Conservation (phyloP, 2,888 invertebrate species). For the Drosophila mimica region DNA sequence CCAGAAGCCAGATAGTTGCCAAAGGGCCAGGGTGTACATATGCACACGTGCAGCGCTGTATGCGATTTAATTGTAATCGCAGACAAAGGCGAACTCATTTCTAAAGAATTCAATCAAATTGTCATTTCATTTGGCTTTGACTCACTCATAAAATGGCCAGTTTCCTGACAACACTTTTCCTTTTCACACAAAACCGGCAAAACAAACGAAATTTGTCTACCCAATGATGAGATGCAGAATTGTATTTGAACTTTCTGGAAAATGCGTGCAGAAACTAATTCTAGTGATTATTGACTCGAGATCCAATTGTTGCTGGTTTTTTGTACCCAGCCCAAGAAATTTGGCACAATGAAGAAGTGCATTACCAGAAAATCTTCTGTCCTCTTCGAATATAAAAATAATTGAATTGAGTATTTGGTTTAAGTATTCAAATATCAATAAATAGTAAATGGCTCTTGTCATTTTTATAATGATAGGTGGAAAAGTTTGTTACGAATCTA, state of each 20-base stretch:
- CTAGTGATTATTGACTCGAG: not conserved
- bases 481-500: not conserved
- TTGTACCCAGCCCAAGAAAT: not conserved
- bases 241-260: not conserved
- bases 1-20: slow-evolving; percentile 3
- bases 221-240: not conserved
- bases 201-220: not conserved
- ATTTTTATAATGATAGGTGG: not conserved
- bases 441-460: not conserved
- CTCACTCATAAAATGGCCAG: not conserved
- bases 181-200: not conserved
- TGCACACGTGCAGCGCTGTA: not conserved
- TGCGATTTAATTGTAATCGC: slow-evolving; percentile 16
- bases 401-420: not conserved
- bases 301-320: not conserved
- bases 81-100: slow-evolving; percentile 24
- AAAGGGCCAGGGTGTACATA: not conserved
- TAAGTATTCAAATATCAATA: not conserved
- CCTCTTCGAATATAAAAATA: not conserved
- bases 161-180: not conserved
- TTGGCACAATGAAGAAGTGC: not conserved
- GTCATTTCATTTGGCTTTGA: slow-evolving; percentile 5
- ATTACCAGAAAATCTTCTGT: not conserved
- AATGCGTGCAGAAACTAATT: not conserved
- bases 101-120: slow-evolving; percentile 41